A percentile compares a stretch with the other conserved stretches of the same genome.
These are phyloP conservation scores for Philereme vetulata DNA, from an alignment of 2,888 invertebrate species.

Conservation along the genomic window DNA sequence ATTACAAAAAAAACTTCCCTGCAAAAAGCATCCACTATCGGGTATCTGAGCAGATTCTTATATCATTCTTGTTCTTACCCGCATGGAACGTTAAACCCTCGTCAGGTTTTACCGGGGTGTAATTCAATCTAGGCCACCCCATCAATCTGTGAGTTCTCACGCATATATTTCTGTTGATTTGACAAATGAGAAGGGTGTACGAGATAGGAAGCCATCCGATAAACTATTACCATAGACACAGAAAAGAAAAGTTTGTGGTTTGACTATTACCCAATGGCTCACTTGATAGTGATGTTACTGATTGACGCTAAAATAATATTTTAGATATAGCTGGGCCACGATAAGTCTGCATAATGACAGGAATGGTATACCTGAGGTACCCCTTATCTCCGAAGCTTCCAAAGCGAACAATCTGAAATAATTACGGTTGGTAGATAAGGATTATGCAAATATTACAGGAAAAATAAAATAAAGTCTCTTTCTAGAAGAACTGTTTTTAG, in stretches of 20 bases:
- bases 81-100: conserved; percentile 78
- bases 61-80: conserved; percentile 73
- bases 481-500: too few relatives aligned
- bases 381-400: too few relatives aligned
- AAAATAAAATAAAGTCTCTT: too few relatives aligned
- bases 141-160: conserved; percentile 82
- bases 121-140: conserved; percentile 82
- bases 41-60: conserved; percentile 65
- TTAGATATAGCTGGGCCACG: not conserved
- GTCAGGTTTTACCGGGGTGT: conserved; percentile 79
- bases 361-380: too few relatives aligned
- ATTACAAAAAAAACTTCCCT: conserved; percentile 14
- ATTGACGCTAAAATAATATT: conserved; percentile 3
- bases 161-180: conserved; percentile 84
- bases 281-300: conserved; percentile 20
- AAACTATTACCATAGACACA: conserved; percentile 42
- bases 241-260: too few relatives aligned
- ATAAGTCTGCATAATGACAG: too few relatives aligned
- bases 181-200: conserved; percentile 83
- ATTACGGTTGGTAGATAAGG: too few relatives aligned
- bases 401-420: too few relatives aligned
- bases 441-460: too few relatives aligned
- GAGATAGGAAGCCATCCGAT: conserved; percentile 57
- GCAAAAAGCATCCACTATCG: conserved; percentile 40
- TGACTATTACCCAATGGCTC: conserved; percentile 48